Percentiles rank a stretch among this genome's conserved stretches.
Evolutionary conservation across 2,113 vertebrate genomes (phyloP).

Genomic region (Chiloscyllium plagiosum): DNA sequence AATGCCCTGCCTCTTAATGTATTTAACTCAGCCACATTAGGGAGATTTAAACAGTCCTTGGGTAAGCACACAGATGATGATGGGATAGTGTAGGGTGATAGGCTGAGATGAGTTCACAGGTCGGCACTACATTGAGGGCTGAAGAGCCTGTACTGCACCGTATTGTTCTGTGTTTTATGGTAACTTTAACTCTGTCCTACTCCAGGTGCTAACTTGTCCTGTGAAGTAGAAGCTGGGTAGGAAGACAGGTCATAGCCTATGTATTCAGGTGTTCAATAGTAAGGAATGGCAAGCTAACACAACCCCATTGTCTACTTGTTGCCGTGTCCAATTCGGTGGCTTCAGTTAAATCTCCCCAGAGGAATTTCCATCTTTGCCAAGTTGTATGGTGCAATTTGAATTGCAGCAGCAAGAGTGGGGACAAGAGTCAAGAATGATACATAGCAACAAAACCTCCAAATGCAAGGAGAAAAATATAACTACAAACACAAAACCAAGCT

Average conservation of each 20-base stretch:
- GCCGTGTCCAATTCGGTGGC: background rate
- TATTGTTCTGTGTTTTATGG: no score
- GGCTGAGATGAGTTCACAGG: no score
- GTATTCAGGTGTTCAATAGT: background rate
- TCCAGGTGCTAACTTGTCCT: background rate
- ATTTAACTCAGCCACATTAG: no score
- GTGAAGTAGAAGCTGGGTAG: background rate
- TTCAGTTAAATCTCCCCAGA: background rate
- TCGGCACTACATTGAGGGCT: no score
- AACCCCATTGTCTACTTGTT: background rate
- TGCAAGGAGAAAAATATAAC: background rate
- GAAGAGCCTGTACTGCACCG: no score
- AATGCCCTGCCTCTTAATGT: no score
- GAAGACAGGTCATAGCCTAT: background rate
- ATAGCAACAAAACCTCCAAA: background rate
- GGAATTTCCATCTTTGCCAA: background rate
- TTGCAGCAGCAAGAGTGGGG: background rate
- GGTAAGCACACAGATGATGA: no score
- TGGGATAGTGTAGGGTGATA: no score
- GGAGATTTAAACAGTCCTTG: no score
- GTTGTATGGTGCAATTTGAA: background rate
- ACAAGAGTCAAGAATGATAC: background rate
- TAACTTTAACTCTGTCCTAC: background rate
- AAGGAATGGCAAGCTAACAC: background rate
- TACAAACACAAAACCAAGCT: background rate